Conservation (phyloP, 2,888 invertebrate genomes). For the Eupsilia transversa region DNA sequence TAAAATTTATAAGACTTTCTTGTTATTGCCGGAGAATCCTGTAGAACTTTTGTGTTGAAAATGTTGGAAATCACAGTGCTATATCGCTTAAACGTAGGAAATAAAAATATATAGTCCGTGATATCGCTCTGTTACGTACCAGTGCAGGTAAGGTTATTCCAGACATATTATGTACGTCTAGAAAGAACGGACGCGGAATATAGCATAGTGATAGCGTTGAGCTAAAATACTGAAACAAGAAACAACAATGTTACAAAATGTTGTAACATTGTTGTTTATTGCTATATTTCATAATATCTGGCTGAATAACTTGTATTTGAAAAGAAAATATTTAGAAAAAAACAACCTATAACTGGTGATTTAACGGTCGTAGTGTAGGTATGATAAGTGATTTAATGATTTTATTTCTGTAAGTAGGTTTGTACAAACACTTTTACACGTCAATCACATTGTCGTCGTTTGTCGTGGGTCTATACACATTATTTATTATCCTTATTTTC, state of each 20-base stretch:
- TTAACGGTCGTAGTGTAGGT: background rate
- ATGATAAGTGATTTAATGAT: background rate
- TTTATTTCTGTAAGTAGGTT: background rate
- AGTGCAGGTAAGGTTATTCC: slow-evolving; percentile 27
- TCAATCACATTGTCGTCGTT: background rate
- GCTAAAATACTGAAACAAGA: background rate
- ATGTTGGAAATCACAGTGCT: slow-evolving; percentile 45
- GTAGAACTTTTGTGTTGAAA: slow-evolving; percentile 57
- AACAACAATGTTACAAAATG: background rate
- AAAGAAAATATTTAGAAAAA: background rate
- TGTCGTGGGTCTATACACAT: background rate
- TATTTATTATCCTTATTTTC: background rate
- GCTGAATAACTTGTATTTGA: background rate
- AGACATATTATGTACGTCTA: slow-evolving; percentile 9
- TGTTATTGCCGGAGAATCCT: slow-evolving; percentile 49
- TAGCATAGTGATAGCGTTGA: background rate
- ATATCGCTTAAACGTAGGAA: slow-evolving; percentile 44
- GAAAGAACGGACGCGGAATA: slow-evolving; percentile 13
- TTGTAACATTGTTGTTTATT: background rate
- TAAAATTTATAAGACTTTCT: slow-evolving; percentile 63
- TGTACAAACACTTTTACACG: background rate
- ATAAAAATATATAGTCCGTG: slow-evolving; percentile 61
- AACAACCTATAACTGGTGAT: background rate
- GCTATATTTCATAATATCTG: background rate
- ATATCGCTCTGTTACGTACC: slow-evolving; percentile 42